phyloP scores from a whole-genome alignment of 2,797 vertebrate genomes.

The Astyanax mexicanus region DNA sequence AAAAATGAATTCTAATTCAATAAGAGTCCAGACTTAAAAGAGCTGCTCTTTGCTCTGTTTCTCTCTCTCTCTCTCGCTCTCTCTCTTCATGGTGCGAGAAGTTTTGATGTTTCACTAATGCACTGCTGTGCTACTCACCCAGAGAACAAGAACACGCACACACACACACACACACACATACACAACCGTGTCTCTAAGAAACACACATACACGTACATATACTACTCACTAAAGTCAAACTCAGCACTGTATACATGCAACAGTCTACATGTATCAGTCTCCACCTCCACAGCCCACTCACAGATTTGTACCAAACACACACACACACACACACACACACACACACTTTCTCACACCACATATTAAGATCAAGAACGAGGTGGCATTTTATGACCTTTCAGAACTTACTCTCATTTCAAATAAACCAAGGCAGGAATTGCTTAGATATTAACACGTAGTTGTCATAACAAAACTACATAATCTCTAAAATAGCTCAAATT shows the following conservation, averaged over 20 bases:
- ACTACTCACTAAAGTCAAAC: constrained; percentile 29
- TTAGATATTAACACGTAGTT: background rate
- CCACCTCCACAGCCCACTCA: constrained; percentile 15
- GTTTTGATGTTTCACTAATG: constrained; percentile 49
- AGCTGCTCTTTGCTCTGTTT: background rate
- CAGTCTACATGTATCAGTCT: constrained; percentile 1
- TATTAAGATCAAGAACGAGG: background rate
- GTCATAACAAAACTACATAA: constrained; percentile 22
- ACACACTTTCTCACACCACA: constrained; percentile 13
- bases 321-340: constrained; percentile 16
- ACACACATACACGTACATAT: too few relatives aligned
- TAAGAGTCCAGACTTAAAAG: background rate
- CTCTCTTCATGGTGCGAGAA: background rate
- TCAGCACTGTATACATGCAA: background rate
- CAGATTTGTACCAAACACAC: constrained; percentile 7
- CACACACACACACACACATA: background rate
- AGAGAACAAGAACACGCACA: constrained; percentile 38
- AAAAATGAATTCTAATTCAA: background rate
- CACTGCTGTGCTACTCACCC: constrained; percentile 18
- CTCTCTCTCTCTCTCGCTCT: background rate
- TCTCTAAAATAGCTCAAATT: background rate
- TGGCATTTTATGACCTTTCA: constrained; percentile 1
- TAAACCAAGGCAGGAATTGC: background rate
- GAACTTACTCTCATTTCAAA: background rate
- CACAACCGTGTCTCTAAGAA: too few relatives aligned